A percentile compares a stretch with the other conserved stretches of the same genome.
These are phyloP conservation scores for Gerris lacustris DNA, from an alignment of 2,888 invertebrate genomes.

Conservation along the genomic window DNA sequence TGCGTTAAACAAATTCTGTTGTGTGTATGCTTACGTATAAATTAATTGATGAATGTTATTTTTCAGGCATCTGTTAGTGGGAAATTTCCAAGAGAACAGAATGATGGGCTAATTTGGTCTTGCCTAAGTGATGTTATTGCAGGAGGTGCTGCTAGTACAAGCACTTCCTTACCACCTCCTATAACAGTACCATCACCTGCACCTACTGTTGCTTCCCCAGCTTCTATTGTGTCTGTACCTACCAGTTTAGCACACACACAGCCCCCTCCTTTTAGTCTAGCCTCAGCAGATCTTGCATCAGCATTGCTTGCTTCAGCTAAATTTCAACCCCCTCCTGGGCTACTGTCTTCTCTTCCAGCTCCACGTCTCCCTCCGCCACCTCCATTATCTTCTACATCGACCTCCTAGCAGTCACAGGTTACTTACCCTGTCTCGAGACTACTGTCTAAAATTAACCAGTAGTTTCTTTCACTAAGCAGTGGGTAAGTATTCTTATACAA, in stretches of 20 bases:
- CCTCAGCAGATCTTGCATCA: conserved; percentile 46
- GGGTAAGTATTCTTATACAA: no score
- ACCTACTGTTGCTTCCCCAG: conserved; percentile 21
- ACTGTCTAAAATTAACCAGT: background rate
- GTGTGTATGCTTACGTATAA: no score
- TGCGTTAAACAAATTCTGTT: no score
- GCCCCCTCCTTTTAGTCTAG: background rate
- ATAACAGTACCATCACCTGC: conserved; percentile 32
- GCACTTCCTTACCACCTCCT: conserved; percentile 10
- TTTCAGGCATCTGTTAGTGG: conserved; percentile 54
- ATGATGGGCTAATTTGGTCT: conserved; percentile 65
- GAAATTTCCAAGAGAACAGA: conserved; percentile 69
- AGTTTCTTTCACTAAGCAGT: background rate
- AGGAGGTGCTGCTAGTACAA: conserved; percentile 40
- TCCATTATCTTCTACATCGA: conserved; percentile 29
- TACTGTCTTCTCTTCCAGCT: conserved; percentile 36
- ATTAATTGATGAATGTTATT: conserved; percentile 6
- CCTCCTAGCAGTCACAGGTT: conserved; percentile 5
- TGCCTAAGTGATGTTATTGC: conserved; percentile 63
- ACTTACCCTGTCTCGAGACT: conserved; percentile 5
- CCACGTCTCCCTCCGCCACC: conserved; percentile 34
- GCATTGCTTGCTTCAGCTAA: conserved; percentile 55
- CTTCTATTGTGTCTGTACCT: conserved; percentile 16
- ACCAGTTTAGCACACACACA: conserved; percentile 32
- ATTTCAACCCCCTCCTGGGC: conserved; percentile 40